Percentiles rank a stretch among this genome's conserved stretches.
Evolutionary conservation across 2,888 invertebrate genomes (phyloP).

Genomic region (Calameuta idolon): DNA sequence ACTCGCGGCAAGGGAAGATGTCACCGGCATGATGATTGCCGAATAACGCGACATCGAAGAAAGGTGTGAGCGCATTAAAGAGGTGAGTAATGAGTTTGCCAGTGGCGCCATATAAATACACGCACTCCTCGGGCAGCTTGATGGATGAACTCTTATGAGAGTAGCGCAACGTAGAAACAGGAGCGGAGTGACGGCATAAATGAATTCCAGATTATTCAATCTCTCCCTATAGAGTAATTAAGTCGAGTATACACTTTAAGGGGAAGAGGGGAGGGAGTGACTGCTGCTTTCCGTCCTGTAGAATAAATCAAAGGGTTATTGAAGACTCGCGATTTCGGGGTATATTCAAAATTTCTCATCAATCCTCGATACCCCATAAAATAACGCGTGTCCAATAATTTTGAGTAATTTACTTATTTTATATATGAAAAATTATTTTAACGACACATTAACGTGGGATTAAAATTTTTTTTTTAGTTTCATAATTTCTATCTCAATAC

Average conservation of each 20-base stretch:
- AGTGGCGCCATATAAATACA: not conserved
- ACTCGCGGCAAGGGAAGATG: not conserved
- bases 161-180: not conserved
- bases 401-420: no score
- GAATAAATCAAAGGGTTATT: not conserved
- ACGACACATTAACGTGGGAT: not conserved
- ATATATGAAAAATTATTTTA: not conserved
- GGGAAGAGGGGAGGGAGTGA: not conserved
- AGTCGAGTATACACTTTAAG: not conserved
- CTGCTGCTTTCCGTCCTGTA: not conserved
- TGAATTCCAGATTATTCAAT: constrained; percentile 8
- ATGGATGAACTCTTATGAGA: constrained; percentile 6
- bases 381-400: not conserved
- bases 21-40: constrained; percentile 18
- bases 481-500: not conserved
- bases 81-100: constrained; percentile 10
- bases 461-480: not conserved
- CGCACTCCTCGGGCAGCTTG: not conserved
- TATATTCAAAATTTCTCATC: not conserved
- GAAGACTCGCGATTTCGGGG: not conserved
- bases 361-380: not conserved
- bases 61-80: not conserved
- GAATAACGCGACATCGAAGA: constrained; percentile 14
- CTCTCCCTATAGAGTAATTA: not conserved
- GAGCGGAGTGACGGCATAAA: not conserved